Conservation (phyloP, 1,140 invertebrate genomes). For the Tachypleus tridentatus region DNA sequence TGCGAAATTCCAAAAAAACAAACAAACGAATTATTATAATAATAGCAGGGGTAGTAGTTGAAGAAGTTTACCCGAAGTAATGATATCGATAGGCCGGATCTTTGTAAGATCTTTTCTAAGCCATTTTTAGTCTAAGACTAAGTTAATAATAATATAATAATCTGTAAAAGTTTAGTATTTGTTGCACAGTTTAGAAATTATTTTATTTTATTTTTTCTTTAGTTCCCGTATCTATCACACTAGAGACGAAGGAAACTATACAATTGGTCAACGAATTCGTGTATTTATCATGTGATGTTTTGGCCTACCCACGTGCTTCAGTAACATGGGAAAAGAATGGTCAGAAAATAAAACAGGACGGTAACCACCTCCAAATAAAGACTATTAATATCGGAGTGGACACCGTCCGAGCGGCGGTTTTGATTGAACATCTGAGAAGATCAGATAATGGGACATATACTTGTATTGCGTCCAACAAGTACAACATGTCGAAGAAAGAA, state of each 20-base stretch:
- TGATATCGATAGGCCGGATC: no score
- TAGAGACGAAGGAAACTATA: conserved; percentile 8
- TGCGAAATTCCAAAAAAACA: no score
- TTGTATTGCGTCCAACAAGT: conserved; percentile 20
- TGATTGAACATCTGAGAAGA: conserved; percentile 15
- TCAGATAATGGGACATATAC: conserved; percentile 21
- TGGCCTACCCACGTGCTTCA: conserved; percentile 11
- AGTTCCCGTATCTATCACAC: conserved; percentile 21
- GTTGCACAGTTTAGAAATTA: not conserved
- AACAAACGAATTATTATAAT: no score
- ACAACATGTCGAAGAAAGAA: conserved; percentile 14
- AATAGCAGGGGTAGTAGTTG: no score
- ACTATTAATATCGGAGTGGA: conserved; percentile 9
- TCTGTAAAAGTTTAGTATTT: no score
- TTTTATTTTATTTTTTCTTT: conserved; percentile 11
- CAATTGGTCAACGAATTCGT: conserved; percentile 9
- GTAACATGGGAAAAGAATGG: conserved; percentile 15
- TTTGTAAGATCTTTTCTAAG: no score
- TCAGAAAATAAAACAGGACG: conserved; percentile 7
- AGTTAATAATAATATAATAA: no score
- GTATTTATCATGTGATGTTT: conserved; percentile 17
- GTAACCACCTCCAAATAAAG: conserved; percentile 5
- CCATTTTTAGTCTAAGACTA: no score
- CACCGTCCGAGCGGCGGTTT: conserved; percentile 11
- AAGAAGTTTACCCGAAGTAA: no score